Base-by-base conservation (phyloP, 2,888 invertebrate species). In the Conistra vaccinii region DNA sequence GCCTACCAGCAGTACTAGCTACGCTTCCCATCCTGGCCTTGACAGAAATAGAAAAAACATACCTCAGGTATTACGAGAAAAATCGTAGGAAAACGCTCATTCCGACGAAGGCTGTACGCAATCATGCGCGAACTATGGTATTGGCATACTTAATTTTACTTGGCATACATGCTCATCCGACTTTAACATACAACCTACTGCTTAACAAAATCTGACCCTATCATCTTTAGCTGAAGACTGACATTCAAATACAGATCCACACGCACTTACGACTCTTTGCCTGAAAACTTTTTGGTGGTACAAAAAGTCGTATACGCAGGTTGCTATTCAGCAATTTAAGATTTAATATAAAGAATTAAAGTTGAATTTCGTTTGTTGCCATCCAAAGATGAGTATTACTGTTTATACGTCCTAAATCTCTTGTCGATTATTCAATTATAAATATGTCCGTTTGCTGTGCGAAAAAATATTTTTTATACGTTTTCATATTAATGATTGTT, bases 91-190 rank as follows among this genome's bases (percentile, higher is more conserved):
- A 96, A 94, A 94, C 93, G 83, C 91, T 91, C 90, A 93, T 95
- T 95, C 89, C 61, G 78, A 7, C 89, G 96, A 96, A 96, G 96
- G 96, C 94, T 94, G 88, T 74, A 90, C 85, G 96, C 96, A 89
- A 96, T 96, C 94, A 96, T 89, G 89, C 95, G 91, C 79, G 90
- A 92, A 90, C 89, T 93, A 94, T 95, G 96, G 93, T 96, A 96
- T 96, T 96, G 96, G 96, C 96, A 96, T 93, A 95, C 94, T 95
- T 95, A 94, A 95, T 94, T 94, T 93, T 91, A 91, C 94, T 93
- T 93, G 96, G 95, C 96, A 96, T 86, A 96, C 93, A 94, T 96
- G 94, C 89, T 88, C 95, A 93, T 81, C 90, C 92, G 91, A 91
- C 90, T 93, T 91, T 93, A 90, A 92, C 92, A 89, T 85, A 78